phyloP scores from a whole-genome alignment of 2,888 invertebrate species.

The Rhodophaea formosa region DNA sequence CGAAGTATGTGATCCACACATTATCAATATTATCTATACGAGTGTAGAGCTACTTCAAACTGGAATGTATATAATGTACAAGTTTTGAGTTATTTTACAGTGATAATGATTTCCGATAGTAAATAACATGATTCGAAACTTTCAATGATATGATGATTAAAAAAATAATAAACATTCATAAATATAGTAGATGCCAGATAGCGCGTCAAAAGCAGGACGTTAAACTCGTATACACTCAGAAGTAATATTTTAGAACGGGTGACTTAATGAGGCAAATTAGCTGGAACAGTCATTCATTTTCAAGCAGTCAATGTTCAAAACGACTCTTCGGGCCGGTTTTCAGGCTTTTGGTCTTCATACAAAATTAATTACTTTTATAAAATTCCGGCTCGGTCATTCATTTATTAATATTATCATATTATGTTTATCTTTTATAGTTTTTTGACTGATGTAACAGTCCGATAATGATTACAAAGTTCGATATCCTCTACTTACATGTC shows the following conservation, averaged over 20 bases:
- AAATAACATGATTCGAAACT: not conserved
- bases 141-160: not conserved
- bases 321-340: too few species aligned
- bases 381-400: too few species aligned
- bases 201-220: not conserved
- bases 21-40: constrained; percentile 29
- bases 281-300: too few species aligned
- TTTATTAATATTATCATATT: too few species aligned
- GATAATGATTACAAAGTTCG: not conserved
- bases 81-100: constrained; percentile 1
- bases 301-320: too few species aligned
- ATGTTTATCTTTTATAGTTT: too few species aligned
- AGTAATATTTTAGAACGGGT: too few species aligned
- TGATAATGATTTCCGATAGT: not conserved
- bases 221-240: not conserved
- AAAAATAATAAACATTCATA: not conserved
- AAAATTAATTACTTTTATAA: too few species aligned
- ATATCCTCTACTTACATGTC: not conserved
- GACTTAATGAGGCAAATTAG: too few species aligned
- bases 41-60: constrained; percentile 27
- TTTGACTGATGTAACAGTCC: too few species aligned
- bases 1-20: constrained; percentile 50
- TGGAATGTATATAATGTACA: constrained; percentile 31
- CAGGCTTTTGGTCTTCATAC: too few species aligned
- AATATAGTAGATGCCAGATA: not conserved